Percentiles rank a stretch among this genome's conserved stretches.
Conservation (phyloP, 2,888 invertebrate genomes). For the Cerastoderma edule region DNA sequence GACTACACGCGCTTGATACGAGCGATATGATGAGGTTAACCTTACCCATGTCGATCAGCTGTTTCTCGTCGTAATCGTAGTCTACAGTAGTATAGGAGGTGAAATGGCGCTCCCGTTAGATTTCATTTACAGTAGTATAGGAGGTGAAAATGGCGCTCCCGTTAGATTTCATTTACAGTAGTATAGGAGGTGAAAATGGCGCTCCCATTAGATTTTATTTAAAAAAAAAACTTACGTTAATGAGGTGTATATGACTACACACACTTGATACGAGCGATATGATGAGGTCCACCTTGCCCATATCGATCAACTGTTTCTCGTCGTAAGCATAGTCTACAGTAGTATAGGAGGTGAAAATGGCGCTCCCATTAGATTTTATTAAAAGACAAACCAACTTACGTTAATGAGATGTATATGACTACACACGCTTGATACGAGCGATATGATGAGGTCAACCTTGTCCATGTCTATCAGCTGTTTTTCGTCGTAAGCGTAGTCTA, state of each 20-base stretch:
- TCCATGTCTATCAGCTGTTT: constrained; percentile 45
- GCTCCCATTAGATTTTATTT: no score
- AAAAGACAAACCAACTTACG: no score
- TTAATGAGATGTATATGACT: constrained; percentile 36
- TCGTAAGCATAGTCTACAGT: constrained; percentile 36
- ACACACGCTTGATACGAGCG: constrained; percentile 38
- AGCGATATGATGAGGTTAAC: no score
- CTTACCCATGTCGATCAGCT: no score
- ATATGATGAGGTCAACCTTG: constrained; percentile 42
- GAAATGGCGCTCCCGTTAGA: no score
- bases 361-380: constrained; percentile 28
- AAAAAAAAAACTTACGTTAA: no score
- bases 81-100: no score
- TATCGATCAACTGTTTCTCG: constrained; percentile 38
- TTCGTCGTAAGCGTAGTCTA: constrained; percentile 40
- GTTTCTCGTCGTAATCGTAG: no score
- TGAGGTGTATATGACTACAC: constrained; percentile 40
- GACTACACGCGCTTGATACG: no score
- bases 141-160: neutral
- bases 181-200: no score
- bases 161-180: constrained; percentile 20
- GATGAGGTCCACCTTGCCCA: constrained; percentile 51
- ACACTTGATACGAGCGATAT: constrained; percentile 36
- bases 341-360: constrained; percentile 32
- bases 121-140: neutral